Base-by-base conservation (phyloP, 2,888 invertebrate species). In the Drosophila paramelanica region DNA sequence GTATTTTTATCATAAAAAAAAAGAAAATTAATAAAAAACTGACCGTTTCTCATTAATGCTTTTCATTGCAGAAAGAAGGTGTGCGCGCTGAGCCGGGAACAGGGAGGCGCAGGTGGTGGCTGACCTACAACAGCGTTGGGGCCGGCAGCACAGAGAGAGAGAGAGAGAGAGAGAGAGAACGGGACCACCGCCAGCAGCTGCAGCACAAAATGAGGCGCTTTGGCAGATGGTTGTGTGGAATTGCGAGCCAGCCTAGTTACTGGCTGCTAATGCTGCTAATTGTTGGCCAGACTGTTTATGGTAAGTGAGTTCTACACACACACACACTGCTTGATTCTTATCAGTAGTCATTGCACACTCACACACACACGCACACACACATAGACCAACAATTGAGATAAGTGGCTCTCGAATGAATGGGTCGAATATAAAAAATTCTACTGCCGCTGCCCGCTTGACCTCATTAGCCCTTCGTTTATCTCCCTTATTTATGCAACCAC, bases 251-350 rank as follows among this genome's bases (percentile, higher is more conserved):
- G 73, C 56, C 58, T 38, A 52, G 73, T 59, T 82, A 72, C 60
- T 87, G 78, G 68, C 73, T 85, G 62, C 69, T 84, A 73, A 87
- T 82, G 72, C 65, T 88, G 77, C 85, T 84, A 84, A 87, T 87
- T 84, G 88, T 76, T 80, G 82, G 72, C 69, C 80, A 82, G 55
- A 80, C 85, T 73, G 76, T 82, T 88, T 80, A 82, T 76, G 84
- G 84, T 84, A 85, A 84, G 84, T 84, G 62, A 52, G 57, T 42
- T 42, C 8, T 36, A 25, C 13, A 47, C 56, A 39, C 5, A 43
- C 43, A 39, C 17, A 33, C 20, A 33, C 33, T 43, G 5, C 41
- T 38, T 38, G 64, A 73, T 65, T 53, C 56, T 46, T 77, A 73
- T 68, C 60, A 56, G 51, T 64, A 77, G 55, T 49, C 73, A 52